Evolutionary conservation across 2,113 vertebrate genomes (phyloP).

Genomic region (Marmota monax): DNA sequence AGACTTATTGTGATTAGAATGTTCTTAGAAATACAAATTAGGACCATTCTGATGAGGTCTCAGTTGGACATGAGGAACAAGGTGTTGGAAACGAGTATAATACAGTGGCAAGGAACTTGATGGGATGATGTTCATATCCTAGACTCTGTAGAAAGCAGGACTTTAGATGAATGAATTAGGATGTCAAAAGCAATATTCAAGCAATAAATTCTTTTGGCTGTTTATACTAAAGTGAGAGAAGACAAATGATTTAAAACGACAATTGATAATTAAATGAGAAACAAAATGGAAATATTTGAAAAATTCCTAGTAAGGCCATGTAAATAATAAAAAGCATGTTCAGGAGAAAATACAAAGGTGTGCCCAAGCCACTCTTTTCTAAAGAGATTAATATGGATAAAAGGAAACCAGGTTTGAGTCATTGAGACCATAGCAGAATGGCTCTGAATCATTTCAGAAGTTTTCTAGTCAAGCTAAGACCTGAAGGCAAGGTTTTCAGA

Average conservation of each 20-base stretch:
- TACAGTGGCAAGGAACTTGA: neutral
- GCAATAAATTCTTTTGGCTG: neutral
- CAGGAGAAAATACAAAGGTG: neutral
- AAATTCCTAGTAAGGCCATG: neutral
- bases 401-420: neutral
- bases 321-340: neutral
- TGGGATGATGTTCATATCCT: neutral
- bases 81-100: neutral
- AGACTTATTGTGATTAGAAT: neutral
- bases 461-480: too few species aligned
- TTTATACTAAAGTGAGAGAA: too few species aligned
- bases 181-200: neutral
- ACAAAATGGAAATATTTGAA: neutral
- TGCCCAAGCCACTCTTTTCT: neutral
- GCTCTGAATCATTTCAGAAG: too few species aligned
- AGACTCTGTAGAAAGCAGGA: too few species aligned
- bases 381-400: neutral
- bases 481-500: neutral
- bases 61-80: neutral
- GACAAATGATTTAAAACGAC: neutral
- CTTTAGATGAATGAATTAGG: neutral
- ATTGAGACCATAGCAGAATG: neutral
- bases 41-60: neutral
- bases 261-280: neutral
- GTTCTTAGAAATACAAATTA: neutral